Base-by-base conservation (phyloP, 2,888 invertebrate species). In the Onchidella celtica region DNA sequence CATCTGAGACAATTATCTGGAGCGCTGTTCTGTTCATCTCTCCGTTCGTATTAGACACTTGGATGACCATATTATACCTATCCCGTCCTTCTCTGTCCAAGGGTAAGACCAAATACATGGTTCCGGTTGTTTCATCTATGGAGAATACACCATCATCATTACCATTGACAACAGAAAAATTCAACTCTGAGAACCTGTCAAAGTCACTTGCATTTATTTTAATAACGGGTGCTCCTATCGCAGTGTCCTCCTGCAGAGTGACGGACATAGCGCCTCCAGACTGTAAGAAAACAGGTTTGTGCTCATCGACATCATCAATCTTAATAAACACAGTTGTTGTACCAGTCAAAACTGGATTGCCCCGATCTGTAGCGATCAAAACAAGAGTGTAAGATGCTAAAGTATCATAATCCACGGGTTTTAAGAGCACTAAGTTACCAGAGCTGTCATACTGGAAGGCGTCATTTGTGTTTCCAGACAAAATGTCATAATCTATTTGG, bases 401-500 rank as follows among this genome's bases (percentile, higher is more conserved):
- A 3, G 38, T 72, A 17, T 80, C 80, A 24, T 77, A 59, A 57
- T 84, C 78, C 1, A 82, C 55, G 6, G 32, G 2, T 14, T 61
- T 38, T 4, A 59, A n/a, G 6, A 77, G 24, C 17, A 17, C 34
- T n/a, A 84, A 32, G 2, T 34, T 29, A 17, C 84, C 84, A 14
- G 84, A 83, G 14, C 17, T 14, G 14, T 34, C 38, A 55, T 73
- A 80, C 14, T 70, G 36, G 27, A 82, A 81, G 32, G 34, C 65
- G 24, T 79, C 66, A n/a, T 57, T 83, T 1, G 85, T 85, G 75
- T 88, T 87, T 17, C 90, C 90, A 27, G 86, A 81, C 1, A 74
- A 70, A 1, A 90, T 86, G 2, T 82, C 77, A 75, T 90, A 91
- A 0, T 84, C 84, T 4, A 91, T 55, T 0, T 34, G 9, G 24